Conservation (phyloP, 2,797 vertebrate genomes). For the Loris lydekkerianus region DNA sequence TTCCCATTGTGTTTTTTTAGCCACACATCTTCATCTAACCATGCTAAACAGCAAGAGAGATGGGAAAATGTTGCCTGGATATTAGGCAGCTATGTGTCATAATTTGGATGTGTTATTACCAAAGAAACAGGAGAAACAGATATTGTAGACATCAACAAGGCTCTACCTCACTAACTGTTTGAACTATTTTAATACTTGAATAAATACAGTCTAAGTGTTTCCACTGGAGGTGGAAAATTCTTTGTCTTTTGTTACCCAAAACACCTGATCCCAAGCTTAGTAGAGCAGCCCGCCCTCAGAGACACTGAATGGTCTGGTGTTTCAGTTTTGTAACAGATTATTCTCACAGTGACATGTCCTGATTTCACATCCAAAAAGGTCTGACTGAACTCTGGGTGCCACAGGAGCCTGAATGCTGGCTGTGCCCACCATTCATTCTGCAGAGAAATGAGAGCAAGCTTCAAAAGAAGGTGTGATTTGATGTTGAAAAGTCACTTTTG, state of each 20-base stretch:
- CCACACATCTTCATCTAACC: background rate
- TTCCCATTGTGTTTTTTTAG: background rate
- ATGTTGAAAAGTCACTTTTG: slow-evolving; percentile 3
- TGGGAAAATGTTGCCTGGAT: background rate
- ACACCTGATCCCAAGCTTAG: background rate
- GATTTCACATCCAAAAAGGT: background rate
- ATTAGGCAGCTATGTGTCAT: background rate
- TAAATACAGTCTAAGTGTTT: slow-evolving; percentile 27
- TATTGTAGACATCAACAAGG: background rate
- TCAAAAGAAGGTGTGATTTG: background rate
- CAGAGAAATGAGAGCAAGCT: background rate
- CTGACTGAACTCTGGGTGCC: background rate
- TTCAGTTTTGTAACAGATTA: slow-evolving; percentile 23
- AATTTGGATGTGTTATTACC: background rate
- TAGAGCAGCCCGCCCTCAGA: background rate
- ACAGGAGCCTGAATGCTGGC: background rate
- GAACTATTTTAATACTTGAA: slow-evolving; percentile 23
- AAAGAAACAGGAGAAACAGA: background rate
- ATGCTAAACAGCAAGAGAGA: background rate
- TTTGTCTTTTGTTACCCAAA: background rate
- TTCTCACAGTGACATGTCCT: background rate
- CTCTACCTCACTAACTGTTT: background rate
- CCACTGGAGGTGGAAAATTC: background rate
- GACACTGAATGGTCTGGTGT: background rate
- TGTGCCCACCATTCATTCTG: background rate